Conservation (phyloP, 2,113 vertebrate genomes). For the Caloenas nicobarica region DNA sequence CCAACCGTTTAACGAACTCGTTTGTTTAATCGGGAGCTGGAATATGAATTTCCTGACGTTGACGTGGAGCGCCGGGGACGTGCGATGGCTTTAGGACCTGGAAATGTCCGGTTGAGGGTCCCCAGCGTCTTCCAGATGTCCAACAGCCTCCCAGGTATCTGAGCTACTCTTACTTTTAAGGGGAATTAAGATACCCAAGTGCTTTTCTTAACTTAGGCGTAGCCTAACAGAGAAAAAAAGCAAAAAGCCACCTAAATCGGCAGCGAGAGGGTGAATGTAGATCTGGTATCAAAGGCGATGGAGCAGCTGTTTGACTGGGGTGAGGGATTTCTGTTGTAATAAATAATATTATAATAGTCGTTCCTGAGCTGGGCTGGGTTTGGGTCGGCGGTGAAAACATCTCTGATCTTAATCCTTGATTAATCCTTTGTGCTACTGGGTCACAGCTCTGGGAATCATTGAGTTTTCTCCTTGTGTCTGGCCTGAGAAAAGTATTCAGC, state of each 20-base stretch:
- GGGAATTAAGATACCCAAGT: too few species aligned
- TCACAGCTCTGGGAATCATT: background rate
- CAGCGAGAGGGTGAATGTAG: background rate
- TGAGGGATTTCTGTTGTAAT: background rate
- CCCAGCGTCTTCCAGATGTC: rapidly evolving
- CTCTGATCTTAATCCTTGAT: background rate
- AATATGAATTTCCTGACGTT: rapidly evolving
- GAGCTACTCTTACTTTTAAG: rapidly evolving
- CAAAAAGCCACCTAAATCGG: background rate
- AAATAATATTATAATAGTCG: too few species aligned
- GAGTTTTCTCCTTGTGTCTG: background rate
- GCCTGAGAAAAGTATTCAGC: background rate
- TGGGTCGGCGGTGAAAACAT: rapidly evolving
- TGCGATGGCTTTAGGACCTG: background rate
- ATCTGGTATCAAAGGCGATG: background rate
- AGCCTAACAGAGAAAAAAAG: background rate
- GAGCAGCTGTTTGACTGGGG: background rate
- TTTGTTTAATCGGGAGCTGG: background rate
- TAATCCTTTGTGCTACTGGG: background rate
- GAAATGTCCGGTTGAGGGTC: background rate
- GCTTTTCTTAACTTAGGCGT: background rate
- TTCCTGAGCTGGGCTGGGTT: background rate
- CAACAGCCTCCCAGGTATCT: background rate
- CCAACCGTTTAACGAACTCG: background rate
- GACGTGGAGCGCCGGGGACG: background rate